Conservation (phyloP, 2,888 invertebrate species). For the Acleris cristana region DNA sequence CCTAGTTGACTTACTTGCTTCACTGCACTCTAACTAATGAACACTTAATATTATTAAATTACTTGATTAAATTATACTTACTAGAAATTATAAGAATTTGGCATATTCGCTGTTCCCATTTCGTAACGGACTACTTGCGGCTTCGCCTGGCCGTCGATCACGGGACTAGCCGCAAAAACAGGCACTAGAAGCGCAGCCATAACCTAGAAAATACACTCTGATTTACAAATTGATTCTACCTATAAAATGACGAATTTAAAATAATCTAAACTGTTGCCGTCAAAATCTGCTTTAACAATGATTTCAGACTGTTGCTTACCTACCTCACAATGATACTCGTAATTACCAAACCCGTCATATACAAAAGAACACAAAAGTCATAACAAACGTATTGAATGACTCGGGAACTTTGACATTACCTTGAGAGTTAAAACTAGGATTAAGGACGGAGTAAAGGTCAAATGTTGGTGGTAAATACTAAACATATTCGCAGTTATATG, state of each 20-base stretch:
- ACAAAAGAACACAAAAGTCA: too few species aligned
- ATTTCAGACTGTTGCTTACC: background rate
- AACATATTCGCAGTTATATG: constrained; percentile 21
- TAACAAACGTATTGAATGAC: constrained; percentile 8
- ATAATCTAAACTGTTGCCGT: too few species aligned
- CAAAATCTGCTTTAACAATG: background rate
- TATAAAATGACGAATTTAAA: too few species aligned
- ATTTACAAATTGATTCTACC: background rate
- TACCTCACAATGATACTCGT: too few species aligned
- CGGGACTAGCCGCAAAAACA: constrained; percentile 53
- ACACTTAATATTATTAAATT: background rate
- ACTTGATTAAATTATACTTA: constrained; percentile 54
- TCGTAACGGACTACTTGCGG: constrained; percentile 67
- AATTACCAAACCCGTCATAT: too few species aligned
- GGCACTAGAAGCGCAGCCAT: constrained; percentile 52
- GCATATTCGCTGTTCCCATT: constrained; percentile 66
- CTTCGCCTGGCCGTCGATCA: constrained; percentile 53
- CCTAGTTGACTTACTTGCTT: too few species aligned
- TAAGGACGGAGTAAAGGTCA: constrained; percentile 30
- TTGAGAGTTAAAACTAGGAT: constrained; percentile 25
- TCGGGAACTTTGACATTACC: constrained; percentile 29
- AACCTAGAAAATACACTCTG: constrained; percentile 57
- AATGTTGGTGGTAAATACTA: constrained; percentile 9
- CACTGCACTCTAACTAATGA: too few species aligned
- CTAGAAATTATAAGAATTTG: constrained; percentile 75